Conservation (phyloP, 2,113 vertebrate genomes). For the Crocuta crocuta region DNA sequence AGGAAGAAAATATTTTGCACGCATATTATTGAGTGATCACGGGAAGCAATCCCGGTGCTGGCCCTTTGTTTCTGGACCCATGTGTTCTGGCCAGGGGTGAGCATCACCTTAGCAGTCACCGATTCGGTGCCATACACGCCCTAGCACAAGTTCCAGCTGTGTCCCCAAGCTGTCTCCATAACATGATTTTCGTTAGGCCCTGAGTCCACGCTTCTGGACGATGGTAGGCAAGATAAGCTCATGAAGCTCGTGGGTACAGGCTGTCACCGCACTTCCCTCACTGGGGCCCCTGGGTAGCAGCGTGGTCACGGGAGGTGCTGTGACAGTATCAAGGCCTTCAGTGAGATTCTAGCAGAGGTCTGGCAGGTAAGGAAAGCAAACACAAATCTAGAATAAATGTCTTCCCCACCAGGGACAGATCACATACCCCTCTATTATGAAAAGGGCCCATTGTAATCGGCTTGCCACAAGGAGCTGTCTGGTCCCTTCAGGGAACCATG, state of each 20-base stretch:
- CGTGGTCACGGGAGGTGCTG: rapidly evolving
- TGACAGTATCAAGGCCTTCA: not conserved
- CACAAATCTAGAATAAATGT: not conserved
- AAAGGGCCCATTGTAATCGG: constrained; percentile 31
- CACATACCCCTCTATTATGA: not conserved
- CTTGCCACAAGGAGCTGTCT: constrained; percentile 49
- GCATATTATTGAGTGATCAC: not conserved
- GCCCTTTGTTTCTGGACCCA: not conserved
- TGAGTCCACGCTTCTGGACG: not conserved
- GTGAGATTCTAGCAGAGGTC: not conserved
- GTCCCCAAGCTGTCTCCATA: not conserved
- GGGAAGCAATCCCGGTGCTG: not conserved
- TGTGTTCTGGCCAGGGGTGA: not conserved
- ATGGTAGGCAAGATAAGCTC: not conserved
- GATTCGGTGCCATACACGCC: not conserved
- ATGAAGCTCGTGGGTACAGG: not conserved
- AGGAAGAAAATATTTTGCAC: not conserved
- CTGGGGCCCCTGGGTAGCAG: not conserved
- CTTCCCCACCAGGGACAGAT: constrained; percentile 22
- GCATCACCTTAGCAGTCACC: not conserved
- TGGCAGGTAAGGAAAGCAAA: not conserved
- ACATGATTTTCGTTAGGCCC: not conserved
- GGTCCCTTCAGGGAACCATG: not conserved
- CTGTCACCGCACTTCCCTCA: not conserved
- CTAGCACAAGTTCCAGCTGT: not conserved